Evolutionary conservation across 2,888 invertebrate genomes (phyloP).

Genomic region (Papilio demoleus): DNA sequence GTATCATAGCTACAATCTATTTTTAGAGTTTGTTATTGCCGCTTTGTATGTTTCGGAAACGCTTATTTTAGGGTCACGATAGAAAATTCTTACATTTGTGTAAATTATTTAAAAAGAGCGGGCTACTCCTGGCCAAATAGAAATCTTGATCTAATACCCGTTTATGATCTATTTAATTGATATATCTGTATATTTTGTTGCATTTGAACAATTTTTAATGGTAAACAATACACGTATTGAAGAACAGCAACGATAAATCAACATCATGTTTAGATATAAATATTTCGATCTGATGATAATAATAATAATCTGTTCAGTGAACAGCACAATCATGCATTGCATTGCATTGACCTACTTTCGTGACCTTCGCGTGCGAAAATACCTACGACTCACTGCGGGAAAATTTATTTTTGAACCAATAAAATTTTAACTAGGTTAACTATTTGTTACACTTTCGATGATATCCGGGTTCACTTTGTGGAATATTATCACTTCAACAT

Average conservation of each 20-base stretch:
- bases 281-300: constrained; percentile 1
- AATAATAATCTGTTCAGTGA: constrained; percentile 16
- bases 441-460: not conserved
- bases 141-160: not conserved
- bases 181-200: not conserved
- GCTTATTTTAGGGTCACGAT: not conserved
- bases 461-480: not conserved
- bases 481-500: not conserved
- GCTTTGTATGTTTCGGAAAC: not conserved
- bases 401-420: constrained; percentile 20
- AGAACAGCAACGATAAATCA: not conserved
- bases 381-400: constrained; percentile 24
- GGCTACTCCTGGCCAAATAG: not conserved
- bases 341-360: constrained; percentile 38
- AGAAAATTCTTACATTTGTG: not conserved
- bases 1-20: not conserved
- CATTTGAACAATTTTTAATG: no score
- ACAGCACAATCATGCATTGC: constrained; percentile 36
- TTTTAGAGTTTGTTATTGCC: not conserved
- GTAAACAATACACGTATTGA: not conserved
- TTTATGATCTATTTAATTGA: not conserved
- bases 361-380: constrained; percentile 39
- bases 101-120: not conserved
- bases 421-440: constrained; percentile 4
- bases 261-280: constrained; percentile 12